phyloP scores from a whole-genome alignment of 2,797 vertebrate species.

The Spinus pinus region DNA sequence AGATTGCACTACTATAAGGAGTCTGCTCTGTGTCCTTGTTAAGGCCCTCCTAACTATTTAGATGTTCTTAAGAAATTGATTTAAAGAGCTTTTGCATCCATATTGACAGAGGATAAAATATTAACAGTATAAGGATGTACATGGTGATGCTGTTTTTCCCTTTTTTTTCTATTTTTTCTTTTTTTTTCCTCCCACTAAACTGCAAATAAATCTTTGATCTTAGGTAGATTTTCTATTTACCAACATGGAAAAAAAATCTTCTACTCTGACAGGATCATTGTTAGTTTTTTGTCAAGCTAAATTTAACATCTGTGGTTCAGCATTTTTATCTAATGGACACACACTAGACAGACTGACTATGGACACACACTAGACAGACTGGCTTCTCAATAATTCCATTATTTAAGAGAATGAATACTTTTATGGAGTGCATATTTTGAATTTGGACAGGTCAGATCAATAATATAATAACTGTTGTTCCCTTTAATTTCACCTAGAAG shows the following conservation, averaged over 20 bases:
- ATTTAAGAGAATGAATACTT: neutral
- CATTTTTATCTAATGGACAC: neutral
- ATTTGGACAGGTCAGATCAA: neutral
- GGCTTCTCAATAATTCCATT: neutral
- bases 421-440: neutral
- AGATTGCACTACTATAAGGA: accelerated
- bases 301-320: neutral
- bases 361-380: neutral
- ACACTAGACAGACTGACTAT: neutral
- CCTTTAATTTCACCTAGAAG: neutral
- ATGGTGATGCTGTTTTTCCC: neutral
- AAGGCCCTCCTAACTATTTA: neutral
- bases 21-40: neutral
- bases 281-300: neutral
- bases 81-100: neutral
- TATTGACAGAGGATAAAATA: neutral
- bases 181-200: neutral
- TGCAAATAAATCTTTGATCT: neutral
- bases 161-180: accelerated
- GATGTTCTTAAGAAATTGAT: neutral
- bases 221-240: neutral
- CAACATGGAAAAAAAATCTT: neutral
- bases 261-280: neutral
- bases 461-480: neutral
- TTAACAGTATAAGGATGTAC: neutral